Evolutionary conservation across 2,888 invertebrate genomes (phyloP).

Genomic region (Quadriops clusia): DNA sequence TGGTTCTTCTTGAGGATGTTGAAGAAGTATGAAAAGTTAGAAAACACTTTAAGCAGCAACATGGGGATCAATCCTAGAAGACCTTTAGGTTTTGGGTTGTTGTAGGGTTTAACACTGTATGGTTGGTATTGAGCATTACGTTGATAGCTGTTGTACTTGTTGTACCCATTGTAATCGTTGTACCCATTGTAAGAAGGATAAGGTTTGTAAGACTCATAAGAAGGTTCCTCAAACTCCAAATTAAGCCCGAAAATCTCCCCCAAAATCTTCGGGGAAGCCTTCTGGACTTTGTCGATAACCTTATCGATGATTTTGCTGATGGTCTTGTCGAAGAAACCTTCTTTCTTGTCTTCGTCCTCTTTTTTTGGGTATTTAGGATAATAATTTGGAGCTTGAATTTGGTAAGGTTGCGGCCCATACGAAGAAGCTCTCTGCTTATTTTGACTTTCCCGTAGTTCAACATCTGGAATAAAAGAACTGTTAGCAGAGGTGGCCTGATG

Average conservation of each 20-base stretch:
- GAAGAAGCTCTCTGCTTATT: too few relatives aligned
- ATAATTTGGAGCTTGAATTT: too few relatives aligned
- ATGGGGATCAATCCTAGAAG: conserved; percentile 28
- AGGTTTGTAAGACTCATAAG: too few relatives aligned
- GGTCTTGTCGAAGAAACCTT: conserved; percentile 22
- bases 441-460: too few relatives aligned
- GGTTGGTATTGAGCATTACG: conserved; percentile 6
- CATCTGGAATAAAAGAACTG: too few relatives aligned
- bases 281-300: conserved; percentile 20
- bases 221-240: too few relatives aligned
- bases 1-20: conserved; percentile 27
- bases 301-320: conserved; percentile 30
- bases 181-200: conserved; percentile 3
- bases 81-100: too few relatives aligned
- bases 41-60: conserved; percentile 27
- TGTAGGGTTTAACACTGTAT: too few relatives aligned
- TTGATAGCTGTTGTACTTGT: conserved; percentile 5
- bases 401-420: too few relatives aligned
- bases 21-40: conserved; percentile 25
- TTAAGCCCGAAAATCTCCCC: conserved; percentile 23
- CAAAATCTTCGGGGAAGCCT: conserved; percentile 23
- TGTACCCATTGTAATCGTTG: conserved; percentile 4
- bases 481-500: too few relatives aligned
- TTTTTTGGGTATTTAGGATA: too few relatives aligned
- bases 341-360: too few relatives aligned